Conservation (phyloP, 1,140 invertebrate species). For the Tetramorium simillimum region DNA sequence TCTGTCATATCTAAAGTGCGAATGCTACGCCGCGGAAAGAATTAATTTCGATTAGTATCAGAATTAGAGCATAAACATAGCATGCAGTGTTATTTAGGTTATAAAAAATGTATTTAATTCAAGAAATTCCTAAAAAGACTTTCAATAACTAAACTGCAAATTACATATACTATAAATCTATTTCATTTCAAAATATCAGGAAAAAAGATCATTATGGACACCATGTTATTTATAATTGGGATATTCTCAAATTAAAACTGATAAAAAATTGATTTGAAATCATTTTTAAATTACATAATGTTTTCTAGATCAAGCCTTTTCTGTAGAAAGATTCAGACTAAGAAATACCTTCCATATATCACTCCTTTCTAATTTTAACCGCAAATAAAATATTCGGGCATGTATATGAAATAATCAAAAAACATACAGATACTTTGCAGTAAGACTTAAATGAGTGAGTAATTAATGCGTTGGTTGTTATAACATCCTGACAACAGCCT, state of each 20-base stretch:
- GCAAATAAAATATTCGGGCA: background rate
- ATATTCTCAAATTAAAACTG: background rate
- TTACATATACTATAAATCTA: background rate
- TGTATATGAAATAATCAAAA: background rate
- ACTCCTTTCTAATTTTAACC: background rate
- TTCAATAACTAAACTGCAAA: background rate
- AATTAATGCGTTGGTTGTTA: slow-evolving; percentile 5
- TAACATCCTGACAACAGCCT: slow-evolving; percentile 23
- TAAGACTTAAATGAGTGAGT: background rate
- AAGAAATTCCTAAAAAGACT: background rate
- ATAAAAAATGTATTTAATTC: background rate
- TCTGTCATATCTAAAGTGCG: background rate
- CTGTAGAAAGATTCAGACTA: background rate
- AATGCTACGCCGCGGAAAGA: background rate
- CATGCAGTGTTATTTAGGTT: background rate
- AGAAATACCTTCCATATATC: background rate
- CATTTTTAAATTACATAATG: background rate
- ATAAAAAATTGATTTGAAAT: slow-evolving; percentile 8
- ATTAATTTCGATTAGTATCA: background rate
- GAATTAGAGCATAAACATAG: background rate
- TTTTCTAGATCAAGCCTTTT: background rate
- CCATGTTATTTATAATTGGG: background rate
- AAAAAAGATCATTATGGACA: background rate
- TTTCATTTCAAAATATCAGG: background rate
- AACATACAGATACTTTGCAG: background rate